Evolutionary conservation across 2,113 vertebrate species (phyloP).

Genomic region (Caranx ignobilis): DNA sequence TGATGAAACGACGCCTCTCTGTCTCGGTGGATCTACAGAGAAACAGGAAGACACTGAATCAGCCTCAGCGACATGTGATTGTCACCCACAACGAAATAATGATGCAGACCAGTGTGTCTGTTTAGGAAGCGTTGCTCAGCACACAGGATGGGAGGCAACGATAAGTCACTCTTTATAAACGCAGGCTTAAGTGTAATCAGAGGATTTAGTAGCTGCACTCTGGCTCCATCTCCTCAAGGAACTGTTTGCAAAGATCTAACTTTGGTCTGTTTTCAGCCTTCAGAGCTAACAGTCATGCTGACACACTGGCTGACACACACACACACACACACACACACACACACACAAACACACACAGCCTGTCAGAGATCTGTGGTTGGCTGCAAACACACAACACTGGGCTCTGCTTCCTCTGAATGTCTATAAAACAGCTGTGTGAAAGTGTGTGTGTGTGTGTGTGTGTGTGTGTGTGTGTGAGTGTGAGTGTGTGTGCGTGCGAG

Average conservation of each 20-base stretch:
- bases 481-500: conserved; percentile 14
- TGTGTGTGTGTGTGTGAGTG: conserved; percentile 14
- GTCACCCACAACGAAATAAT: conserved; percentile 67
- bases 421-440: conserved; percentile 68
- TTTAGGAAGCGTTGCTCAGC: conserved; percentile 61
- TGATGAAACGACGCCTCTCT: conserved; percentile 76
- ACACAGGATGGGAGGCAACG: conserved; percentile 56
- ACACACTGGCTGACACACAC: conserved; percentile 13
- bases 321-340: not conserved
- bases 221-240: conserved; percentile 30
- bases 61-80: conserved; percentile 81
- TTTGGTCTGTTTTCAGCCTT: conserved; percentile 39
- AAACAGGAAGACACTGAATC: conserved; percentile 82
- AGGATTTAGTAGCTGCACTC: conserved; percentile 3
- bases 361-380: conserved; percentile 63
- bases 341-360: conserved; percentile 15
- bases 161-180: conserved; percentile 35
- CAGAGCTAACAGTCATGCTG: conserved; percentile 31
- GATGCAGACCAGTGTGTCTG: conserved; percentile 63
- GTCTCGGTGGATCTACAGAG: conserved; percentile 84
- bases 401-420: conserved; percentile 67
- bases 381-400: conserved; percentile 57
- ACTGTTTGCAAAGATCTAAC: conserved; percentile 40
- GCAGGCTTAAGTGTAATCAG: conserved; percentile 30
- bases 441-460: conserved; percentile 19